Evolutionary conservation across 2,113 vertebrate genomes (phyloP).

Genomic region (Columba janthina): DNA sequence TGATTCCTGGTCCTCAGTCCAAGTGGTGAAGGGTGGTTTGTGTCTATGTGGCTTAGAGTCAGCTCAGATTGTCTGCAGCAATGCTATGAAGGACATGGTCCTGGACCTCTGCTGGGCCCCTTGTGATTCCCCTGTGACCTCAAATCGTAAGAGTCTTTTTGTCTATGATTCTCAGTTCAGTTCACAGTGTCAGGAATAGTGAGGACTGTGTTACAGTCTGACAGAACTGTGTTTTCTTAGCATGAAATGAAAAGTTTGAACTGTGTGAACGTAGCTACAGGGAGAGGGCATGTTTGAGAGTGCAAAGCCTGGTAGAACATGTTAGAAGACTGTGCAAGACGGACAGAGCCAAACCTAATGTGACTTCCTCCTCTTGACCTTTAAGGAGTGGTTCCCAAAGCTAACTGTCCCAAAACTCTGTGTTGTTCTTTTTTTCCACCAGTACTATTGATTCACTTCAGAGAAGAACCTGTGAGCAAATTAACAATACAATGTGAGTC

Average conservation of each 20-base stretch:
- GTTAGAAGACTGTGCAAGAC: not conserved
- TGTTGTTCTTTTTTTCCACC: not conserved
- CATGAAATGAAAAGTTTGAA: conserved; percentile 7
- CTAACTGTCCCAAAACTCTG: not conserved
- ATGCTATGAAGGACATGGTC: not conserved
- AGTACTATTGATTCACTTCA: not conserved
- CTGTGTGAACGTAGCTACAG: not conserved
- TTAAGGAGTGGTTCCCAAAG: not conserved
- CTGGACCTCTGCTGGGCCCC: conserved; percentile 7
- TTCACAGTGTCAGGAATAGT: conserved; percentile 35
- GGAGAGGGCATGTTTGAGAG: not conserved
- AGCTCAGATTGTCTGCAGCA: conserved; percentile 9
- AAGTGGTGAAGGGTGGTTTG: conserved; percentile 47
- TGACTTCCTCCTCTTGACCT: not conserved
- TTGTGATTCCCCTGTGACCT: not conserved
- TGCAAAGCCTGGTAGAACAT: not conserved
- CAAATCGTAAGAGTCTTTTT: conserved; percentile 46
- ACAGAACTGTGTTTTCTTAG: conserved; percentile 36
- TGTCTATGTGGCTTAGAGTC: not conserved
- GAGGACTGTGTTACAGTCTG: conserved; percentile 32
- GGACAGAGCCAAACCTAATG: not conserved
- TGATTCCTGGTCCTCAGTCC: conserved; percentile 31
- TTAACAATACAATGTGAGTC: not conserved
- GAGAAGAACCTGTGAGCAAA: not conserved
- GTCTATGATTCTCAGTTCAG: not conserved